A percentile compares a stretch with the other conserved stretches of the same genome.
These are phyloP conservation scores for Cyphomyrus plagiostoma DNA, from an alignment of 2,113 vertebrate species.

Conservation along the genomic window DNA sequence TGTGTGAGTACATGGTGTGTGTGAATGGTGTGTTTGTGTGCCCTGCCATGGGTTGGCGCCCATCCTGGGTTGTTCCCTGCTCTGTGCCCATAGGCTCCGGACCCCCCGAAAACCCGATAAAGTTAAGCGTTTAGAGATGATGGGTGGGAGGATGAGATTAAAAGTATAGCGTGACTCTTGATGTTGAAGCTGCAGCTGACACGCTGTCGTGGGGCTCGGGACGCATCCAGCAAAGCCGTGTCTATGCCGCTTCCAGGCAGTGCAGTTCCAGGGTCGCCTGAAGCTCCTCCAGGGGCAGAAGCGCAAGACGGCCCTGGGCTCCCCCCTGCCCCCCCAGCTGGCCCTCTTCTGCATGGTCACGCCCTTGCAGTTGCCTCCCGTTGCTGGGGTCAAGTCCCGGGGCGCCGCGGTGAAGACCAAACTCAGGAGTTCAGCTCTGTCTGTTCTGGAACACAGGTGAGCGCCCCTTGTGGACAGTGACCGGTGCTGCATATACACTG, in stretches of 20 bases:
- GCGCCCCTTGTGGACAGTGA: neutral
- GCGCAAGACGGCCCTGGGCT: slow-evolving; percentile 63
- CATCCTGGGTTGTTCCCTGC: too few species aligned
- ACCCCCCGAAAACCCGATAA: too few species aligned
- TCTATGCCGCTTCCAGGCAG: slow-evolving; percentile 51
- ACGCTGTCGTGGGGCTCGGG: too few species aligned
- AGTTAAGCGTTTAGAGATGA: too few species aligned
- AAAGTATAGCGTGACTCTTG: too few species aligned
- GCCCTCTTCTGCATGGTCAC: slow-evolving; percentile 74
- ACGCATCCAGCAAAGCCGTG: neutral
- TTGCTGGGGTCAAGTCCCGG: slow-evolving; percentile 62
- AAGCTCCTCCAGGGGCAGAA: slow-evolving; percentile 79
- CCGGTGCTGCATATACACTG: neutral
- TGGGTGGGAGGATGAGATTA: too few species aligned
- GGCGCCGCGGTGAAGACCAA: slow-evolving; percentile 57
- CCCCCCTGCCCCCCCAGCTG: slow-evolving; percentile 60
- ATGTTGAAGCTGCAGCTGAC: too few species aligned
- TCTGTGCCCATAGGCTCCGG: too few species aligned
- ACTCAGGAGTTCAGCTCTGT: slow-evolving; percentile 44
- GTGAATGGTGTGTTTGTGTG: too few species aligned
- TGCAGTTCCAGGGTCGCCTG: slow-evolving; percentile 81
- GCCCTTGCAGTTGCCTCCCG: slow-evolving; percentile 64
- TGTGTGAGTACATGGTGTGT: too few species aligned
- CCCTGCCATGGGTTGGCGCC: too few species aligned
- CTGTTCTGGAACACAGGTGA: slow-evolving; percentile 30